These are phyloP conservation scores for Apostichopus leukothele DNA, from an alignment of 53 echinoderm and acorn worm species.

Conservation along the genomic window DNA sequence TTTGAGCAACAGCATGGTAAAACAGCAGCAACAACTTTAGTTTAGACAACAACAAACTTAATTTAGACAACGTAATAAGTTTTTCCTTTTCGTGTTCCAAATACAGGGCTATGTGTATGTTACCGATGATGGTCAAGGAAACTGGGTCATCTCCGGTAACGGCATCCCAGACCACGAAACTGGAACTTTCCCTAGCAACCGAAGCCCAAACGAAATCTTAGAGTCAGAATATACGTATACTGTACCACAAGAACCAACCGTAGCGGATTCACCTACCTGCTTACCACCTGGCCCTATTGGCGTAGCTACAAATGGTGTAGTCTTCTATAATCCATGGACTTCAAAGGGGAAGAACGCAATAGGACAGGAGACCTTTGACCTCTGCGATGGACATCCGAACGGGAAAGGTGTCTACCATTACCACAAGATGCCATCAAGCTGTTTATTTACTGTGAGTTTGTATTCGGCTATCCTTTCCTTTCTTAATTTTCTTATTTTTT, in stretches of 20 bases:
- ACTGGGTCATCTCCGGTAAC: background rate
- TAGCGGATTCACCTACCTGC: conserved; percentile 21
- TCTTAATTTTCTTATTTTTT: too few species aligned
- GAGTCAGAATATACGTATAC: background rate
- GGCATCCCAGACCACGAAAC: conserved; percentile 40
- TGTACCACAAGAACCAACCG: background rate
- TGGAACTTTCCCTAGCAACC: background rate
- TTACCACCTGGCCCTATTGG: conserved; percentile 30
- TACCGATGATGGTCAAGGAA: background rate
- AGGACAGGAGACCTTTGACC: background rate
- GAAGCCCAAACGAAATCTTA: conserved; percentile 3
- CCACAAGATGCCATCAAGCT: conserved; percentile 59
- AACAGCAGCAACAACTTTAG: too few species aligned
- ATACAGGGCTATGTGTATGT: background rate
- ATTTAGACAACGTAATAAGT: too few species aligned
- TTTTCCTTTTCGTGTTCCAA: too few species aligned
- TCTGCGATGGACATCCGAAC: conserved; percentile 62
- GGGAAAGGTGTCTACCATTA: conserved; percentile 65
- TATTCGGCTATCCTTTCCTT: background rate
- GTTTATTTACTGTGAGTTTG: conserved; percentile 47
- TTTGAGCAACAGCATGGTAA: too few species aligned
- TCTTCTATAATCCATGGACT: conserved; percentile 34
- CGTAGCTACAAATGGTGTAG: conserved; percentile 35
- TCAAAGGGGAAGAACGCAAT: conserved; percentile 21
- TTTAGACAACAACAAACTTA: too few species aligned